Base-by-base conservation (phyloP, 2,888 invertebrate species). In the Salpingus planirostris region DNA sequence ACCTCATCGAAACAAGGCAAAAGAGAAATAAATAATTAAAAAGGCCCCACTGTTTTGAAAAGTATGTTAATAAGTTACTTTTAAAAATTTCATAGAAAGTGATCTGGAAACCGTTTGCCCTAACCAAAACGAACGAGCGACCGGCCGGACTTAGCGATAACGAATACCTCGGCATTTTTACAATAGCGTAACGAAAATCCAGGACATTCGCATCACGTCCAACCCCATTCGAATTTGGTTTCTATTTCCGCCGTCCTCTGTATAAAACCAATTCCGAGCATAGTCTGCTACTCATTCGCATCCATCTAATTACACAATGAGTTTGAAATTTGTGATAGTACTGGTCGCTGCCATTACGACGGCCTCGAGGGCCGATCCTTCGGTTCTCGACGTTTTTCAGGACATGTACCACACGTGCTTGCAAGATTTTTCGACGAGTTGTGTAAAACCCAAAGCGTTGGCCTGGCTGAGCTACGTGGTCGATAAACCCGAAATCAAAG, bases 401-500 rank as follows among this genome's bases (percentile, higher is more conserved):
- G 80, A 78, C 52, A 76, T 81, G 63, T 82, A 80, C 58, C 64
- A 70, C 30, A 70, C 74, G 59, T 83, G 83, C 52, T 57, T 82
- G 27, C 76, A 75, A 57, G 74, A 78, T 51, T 76, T 79, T 52
- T 79, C 79, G 23, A 68, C 78, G 42, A 71, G 74, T 52, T 88
- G 88, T 65, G 78, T 82, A 31, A 80, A 81, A 52, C 86, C 86
- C 5, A 83, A 83, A 62, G 74, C 86, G 25, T 61, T 87, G 54
- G 71, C 76, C 44, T 87, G 85, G 78, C 71, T 85, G 48, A 78
- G 76, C 46, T 68, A 72, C 37, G 80, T 78, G 2, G 64, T 73
- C 11, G 70, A 74, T 48, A 71, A 80, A 49, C 78, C 81, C 33
- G 76, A 77, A 55, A 79, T 87, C 44, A 74, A 70, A 38, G 73